A percentile compares a stretch with the other conserved stretches of the same genome.
Evolutionary conservation across 2,888 invertebrate species (phyloP).

Genomic region (Athalia cordata): DNA sequence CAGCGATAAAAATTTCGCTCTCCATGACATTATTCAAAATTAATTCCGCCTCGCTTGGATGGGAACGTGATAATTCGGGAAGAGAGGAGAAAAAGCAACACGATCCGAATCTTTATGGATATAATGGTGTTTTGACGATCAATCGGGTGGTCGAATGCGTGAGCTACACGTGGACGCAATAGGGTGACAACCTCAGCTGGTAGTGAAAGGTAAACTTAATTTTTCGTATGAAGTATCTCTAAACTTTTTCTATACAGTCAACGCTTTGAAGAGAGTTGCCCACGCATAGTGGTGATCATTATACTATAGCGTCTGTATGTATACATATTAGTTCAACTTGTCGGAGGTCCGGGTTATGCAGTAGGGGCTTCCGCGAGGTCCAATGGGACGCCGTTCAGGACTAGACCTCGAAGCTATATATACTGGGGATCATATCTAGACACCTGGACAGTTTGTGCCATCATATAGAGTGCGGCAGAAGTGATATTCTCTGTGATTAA

Average conservation of each 20-base stretch:
- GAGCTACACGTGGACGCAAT: too few relatives aligned
- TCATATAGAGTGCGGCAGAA: constrained; percentile 30
- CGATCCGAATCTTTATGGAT: too few relatives aligned
- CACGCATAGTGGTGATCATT: background rate
- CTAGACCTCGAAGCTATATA: constrained; percentile 12
- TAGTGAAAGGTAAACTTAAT: constrained; percentile 13
- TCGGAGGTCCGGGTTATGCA: background rate
- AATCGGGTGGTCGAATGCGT: too few relatives aligned
- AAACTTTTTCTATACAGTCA: too few relatives aligned
- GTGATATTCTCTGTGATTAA: background rate
- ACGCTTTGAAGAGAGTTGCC: background rate
- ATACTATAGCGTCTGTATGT: background rate
- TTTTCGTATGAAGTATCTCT: too few relatives aligned
- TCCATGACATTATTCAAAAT: too few relatives aligned
- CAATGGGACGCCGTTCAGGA: background rate
- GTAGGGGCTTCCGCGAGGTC: constrained; percentile 21
- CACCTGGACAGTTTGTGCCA: constrained; percentile 33
- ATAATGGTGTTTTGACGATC: too few relatives aligned
- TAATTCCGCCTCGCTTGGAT: too few relatives aligned
- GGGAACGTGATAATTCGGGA: too few relatives aligned
- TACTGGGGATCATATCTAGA: constrained; percentile 7
- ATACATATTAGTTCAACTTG: background rate
- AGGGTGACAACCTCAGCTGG: background rate
- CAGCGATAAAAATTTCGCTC: too few relatives aligned
- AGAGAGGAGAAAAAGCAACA: too few relatives aligned